phyloP scores from a whole-genome alignment of 2,797 vertebrate species.

The Periparus ater region DNA sequence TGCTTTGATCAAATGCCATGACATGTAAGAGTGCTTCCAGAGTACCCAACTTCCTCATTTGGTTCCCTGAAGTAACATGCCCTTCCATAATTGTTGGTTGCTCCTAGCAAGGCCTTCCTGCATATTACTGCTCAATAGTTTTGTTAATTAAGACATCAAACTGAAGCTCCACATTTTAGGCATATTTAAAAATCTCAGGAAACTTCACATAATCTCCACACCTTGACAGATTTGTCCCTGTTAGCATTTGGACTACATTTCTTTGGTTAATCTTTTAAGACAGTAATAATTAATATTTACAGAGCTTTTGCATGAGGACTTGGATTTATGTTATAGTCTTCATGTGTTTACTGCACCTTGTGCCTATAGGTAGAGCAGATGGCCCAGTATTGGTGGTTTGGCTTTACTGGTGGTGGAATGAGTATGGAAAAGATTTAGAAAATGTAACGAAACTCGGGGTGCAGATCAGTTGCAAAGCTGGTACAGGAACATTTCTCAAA shows the following conservation, averaged over 20 bases:
- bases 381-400: background rate
- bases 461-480: background rate
- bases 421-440: background rate
- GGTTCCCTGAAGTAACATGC: background rate
- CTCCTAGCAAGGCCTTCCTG: background rate
- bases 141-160: background rate
- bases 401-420: background rate
- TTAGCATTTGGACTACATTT: background rate
- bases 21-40: background rate
- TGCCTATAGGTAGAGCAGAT: background rate
- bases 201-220: background rate
- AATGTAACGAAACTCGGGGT: background rate
- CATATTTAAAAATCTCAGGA: background rate
- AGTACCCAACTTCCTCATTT: background rate
- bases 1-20: background rate
- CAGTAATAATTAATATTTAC: conserved; percentile 1
- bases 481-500: background rate
- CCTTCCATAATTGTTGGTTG: background rate
- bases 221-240: background rate
- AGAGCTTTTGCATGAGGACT: background rate
- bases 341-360: background rate
- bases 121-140: background rate
- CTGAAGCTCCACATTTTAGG: background rate
- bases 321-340: background rate
- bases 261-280: conserved; percentile 21